Conservation (phyloP, 2,113 vertebrate genomes). For the Pimephales promelas region DNA sequence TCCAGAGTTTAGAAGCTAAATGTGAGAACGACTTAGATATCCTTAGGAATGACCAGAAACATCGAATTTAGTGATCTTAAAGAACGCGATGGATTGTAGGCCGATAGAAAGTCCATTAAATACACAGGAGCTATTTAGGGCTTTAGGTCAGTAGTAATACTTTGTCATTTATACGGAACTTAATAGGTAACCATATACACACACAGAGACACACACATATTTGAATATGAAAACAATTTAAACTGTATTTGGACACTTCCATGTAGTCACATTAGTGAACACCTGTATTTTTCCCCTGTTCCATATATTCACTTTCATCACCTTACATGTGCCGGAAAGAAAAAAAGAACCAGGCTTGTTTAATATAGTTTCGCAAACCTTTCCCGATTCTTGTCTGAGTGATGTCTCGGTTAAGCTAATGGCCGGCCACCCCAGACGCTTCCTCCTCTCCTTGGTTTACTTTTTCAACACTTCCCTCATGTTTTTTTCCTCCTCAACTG, state of each 20-base stretch:
- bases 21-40: no score
- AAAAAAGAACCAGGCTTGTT: neutral
- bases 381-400: neutral
- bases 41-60: no score
- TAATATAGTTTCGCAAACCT: neutral
- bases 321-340: neutral
- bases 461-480: conserved; percentile 30
- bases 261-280: no score
- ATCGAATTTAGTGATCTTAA: no score
- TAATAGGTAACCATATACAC: no score
- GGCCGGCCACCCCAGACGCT: conserved; percentile 22
- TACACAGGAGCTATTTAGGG: no score
- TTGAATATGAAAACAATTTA: neutral
- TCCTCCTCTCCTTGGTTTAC: conserved; percentile 44
- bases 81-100: no score
- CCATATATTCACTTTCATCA: neutral
- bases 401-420: conserved; percentile 7
- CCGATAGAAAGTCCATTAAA: no score
- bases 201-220: neutral
- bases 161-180: no score
- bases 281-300: neutral
- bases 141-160: no score
- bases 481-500: conserved; percentile 22
- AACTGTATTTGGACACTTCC: neutral
- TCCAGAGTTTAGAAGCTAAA: no score